Evolutionary conservation across 2,888 invertebrate species (phyloP).

Genomic region (Rapana venosa): DNA sequence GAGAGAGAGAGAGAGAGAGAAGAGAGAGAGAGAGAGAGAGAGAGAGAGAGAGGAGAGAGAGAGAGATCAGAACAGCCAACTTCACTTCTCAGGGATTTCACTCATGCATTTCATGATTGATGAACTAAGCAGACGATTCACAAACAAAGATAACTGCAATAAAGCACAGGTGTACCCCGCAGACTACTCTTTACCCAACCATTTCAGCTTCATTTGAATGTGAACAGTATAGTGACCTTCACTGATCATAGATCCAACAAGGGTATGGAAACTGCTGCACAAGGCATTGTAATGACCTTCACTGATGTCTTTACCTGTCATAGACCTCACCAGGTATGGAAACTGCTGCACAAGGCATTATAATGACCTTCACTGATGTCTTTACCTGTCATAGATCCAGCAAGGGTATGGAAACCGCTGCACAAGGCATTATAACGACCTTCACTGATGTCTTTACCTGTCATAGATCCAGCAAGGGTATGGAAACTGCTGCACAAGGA

Average conservation of each 20-base stretch:
- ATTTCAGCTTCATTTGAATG: too few species aligned
- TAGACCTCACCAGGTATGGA: background rate
- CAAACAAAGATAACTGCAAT: too few species aligned
- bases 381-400: background rate
- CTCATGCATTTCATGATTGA: too few species aligned
- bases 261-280: slow-evolving; percentile 84
- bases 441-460: slow-evolving; percentile 79
- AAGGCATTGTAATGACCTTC: slow-evolving; percentile 76
- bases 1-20: too few species aligned
- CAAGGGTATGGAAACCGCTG: background rate
- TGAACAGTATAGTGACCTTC: too few species aligned
- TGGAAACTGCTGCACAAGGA: slow-evolving; percentile 85
- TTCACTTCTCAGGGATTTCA: too few species aligned
- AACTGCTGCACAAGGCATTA: background rate
- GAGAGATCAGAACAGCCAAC: too few species aligned
- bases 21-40: too few species aligned
- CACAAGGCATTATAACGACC: background rate
- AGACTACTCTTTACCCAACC: too few species aligned
- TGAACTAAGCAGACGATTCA: too few species aligned
- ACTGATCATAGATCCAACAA: slow-evolving; percentile 86
- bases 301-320: background rate
- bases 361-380: background rate
- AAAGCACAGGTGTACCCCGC: too few species aligned
- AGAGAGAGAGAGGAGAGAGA: too few species aligned
- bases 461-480: slow-evolving; percentile 84